These are phyloP conservation scores for Gallinago jamesoni DNA, from an alignment of 2,113 vertebrate species.

Conservation along the genomic window DNA sequence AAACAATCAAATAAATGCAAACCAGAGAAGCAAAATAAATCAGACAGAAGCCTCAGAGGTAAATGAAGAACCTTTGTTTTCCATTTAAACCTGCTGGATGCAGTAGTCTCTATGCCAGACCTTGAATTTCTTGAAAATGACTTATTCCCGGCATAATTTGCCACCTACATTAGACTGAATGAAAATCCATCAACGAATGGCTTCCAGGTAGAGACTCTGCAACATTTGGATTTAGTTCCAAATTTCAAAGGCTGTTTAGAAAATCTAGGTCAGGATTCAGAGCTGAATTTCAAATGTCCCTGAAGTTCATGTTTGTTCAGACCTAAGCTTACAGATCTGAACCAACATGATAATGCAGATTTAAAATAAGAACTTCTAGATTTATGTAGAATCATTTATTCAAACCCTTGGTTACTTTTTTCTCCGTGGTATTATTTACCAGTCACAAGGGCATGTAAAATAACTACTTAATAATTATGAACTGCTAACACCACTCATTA, in stretches of 20 bases:
- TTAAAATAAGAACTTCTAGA: slow-evolving; percentile 28
- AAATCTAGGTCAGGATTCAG: slow-evolving; percentile 57
- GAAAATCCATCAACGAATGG: slow-evolving; percentile 50
- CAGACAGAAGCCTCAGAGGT: slow-evolving; percentile 57
- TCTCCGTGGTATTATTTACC: slow-evolving; percentile 41
- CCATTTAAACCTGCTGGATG: slow-evolving; percentile 44
- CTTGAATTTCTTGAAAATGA: slow-evolving; percentile 37
- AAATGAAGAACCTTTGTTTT: slow-evolving; percentile 70
- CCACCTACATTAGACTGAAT: slow-evolving; percentile 48
- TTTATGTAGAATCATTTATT: neutral
- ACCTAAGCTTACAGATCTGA: neutral
- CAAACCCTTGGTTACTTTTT: slow-evolving; percentile 5
- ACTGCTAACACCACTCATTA: slow-evolving; percentile 30
- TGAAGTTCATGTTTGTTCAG: slow-evolving; percentile 53
- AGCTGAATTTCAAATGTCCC: slow-evolving; percentile 44
- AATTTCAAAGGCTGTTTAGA: slow-evolving; percentile 55
- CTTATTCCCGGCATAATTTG: slow-evolving; percentile 35
- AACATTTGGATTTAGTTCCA: slow-evolving; percentile 44
- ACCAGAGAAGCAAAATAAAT: slow-evolving; percentile 38
- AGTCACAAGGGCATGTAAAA: slow-evolving; percentile 46
- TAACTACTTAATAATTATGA: slow-evolving; percentile 55
- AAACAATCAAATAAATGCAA: slow-evolving; percentile 61
- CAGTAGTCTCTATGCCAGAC: slow-evolving; percentile 34
- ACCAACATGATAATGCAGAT: slow-evolving; percentile 22
- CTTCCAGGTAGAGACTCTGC: slow-evolving; percentile 48